Evolutionary conservation across 1,140 invertebrate species (phyloP), one percentile per base, ranked within the genome.

Genomic region (Proales similis): DNA sequence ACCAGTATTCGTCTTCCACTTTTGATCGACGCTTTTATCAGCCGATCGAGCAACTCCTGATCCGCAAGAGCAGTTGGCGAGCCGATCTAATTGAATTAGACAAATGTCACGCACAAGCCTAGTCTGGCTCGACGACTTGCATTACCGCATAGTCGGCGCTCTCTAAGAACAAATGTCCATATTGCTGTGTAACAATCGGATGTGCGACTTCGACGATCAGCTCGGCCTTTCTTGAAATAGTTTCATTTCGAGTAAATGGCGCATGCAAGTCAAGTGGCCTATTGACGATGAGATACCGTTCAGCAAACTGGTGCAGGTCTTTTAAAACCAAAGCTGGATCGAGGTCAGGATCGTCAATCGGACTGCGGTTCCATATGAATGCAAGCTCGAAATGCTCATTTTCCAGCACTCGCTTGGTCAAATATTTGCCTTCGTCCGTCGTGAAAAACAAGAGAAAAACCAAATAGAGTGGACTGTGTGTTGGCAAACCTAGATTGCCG

Each of bases 121-220:
- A 4, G 26, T 38, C 14, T 57, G 67, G 63, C 19, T 24, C 9
- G 32, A 24, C 20, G 65, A 29, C 6, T 12, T 36, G 27, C 32
- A 60, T 67, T 68, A 80, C 78, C 73, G 81, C 72, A 63, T 77
- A 77, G 66, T 81, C 76, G 11, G 74, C 69, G 64, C 73, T 48
- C 20, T 71, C 27, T 9, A 81, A 66, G 67, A 82, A 79, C 5
- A 65, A n/a, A 11, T 68, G 65, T 11, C 78, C 80, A 69, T 74
- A 79, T 63, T 77, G 49, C 49, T 72, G 64, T 4, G 78, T 74
- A n/a, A 82, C 77, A 43, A 68, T 66, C 9, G 81, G 82, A 72
- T 82, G 81, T 26, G 80, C 79, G 0, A 82, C 82, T 71, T 82
- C 81, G 12, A 82, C 77, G 60, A 82, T 78, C 9, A 83, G 65